A percentile compares a stretch with the other conserved stretches of the same genome.
phyloP scores from a whole-genome alignment of 2,888 invertebrate genomes.

The Thysanoteuthis rhombus region DNA sequence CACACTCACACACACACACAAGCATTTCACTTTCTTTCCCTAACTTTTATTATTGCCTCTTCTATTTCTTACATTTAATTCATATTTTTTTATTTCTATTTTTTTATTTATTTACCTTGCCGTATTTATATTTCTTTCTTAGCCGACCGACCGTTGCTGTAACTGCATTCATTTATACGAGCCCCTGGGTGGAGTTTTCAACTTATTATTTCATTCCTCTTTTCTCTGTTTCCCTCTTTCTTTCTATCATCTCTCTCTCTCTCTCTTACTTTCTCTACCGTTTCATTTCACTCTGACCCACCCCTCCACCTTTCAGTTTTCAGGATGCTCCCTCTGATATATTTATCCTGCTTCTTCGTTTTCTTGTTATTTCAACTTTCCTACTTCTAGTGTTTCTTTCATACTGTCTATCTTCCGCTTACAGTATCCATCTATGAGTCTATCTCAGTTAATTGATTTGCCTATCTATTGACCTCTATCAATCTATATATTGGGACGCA shows the following conservation, averaged over 20 bases:
- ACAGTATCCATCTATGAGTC: too few species aligned
- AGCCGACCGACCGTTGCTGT: neutral
- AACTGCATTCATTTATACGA: neutral
- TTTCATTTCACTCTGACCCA: too few species aligned
- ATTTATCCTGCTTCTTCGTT: too few species aligned
- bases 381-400: too few species aligned
- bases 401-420: too few species aligned
- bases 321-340: too few species aligned
- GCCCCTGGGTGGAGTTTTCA: slow-evolving; percentile 12
- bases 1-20: neutral
- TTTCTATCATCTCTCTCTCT: neutral
- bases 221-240: neutral
- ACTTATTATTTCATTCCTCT: neutral
- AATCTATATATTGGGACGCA: too few species aligned
- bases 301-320: too few species aligned
- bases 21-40: neutral
- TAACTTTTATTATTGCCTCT: neutral
- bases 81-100: neutral
- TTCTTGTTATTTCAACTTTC: too few species aligned
- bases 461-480: too few species aligned
- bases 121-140: neutral
- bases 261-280: too few species aligned
- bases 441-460: too few species aligned
- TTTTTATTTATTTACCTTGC: neutral
- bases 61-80: neutral